These are phyloP conservation scores for Corbicula japonica DNA, from an alignment of 2,888 invertebrate genomes.

Conservation along the genomic window DNA sequence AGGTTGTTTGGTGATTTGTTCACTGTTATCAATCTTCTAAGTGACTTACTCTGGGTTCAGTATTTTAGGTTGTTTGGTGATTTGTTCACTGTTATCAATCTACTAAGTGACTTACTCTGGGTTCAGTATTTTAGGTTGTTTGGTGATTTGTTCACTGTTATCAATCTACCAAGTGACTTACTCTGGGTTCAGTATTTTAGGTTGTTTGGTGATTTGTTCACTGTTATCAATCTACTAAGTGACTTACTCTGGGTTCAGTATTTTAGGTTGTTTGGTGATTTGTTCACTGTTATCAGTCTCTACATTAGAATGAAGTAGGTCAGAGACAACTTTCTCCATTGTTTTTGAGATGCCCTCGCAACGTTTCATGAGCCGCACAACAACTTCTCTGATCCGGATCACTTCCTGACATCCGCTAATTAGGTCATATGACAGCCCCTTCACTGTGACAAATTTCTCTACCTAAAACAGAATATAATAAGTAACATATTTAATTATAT, in stretches of 20 bases:
- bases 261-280: constrained; percentile 91
- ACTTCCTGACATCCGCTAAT: constrained; percentile 92
- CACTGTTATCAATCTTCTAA: constrained; percentile 85
- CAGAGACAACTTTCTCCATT: constrained; percentile 92
- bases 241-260: constrained; percentile 90
- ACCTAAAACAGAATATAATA: constrained; percentile 74
- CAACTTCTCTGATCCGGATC: constrained; percentile 90
- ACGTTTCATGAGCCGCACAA: constrained; percentile 93
- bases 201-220: too few relatives aligned
- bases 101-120: too few relatives aligned
- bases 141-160: too few relatives aligned
- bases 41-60: too few relatives aligned
- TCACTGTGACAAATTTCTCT: constrained; percentile 89
- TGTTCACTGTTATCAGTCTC: constrained; percentile 84
- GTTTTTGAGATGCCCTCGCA: constrained; percentile 94
- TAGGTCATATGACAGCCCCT: constrained; percentile 92
- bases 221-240: too few relatives aligned
- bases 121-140: too few relatives aligned
- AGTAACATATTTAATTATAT: too few relatives aligned
- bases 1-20: constrained; percentile 91
- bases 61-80: constrained; percentile 92
- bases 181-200: too few relatives aligned
- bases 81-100: constrained; percentile 79
- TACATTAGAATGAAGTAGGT: constrained; percentile 86
- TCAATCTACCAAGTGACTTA: too few relatives aligned